Conservation (phyloP, 2,888 invertebrate species). For the Stratiomys singularior region DNA sequence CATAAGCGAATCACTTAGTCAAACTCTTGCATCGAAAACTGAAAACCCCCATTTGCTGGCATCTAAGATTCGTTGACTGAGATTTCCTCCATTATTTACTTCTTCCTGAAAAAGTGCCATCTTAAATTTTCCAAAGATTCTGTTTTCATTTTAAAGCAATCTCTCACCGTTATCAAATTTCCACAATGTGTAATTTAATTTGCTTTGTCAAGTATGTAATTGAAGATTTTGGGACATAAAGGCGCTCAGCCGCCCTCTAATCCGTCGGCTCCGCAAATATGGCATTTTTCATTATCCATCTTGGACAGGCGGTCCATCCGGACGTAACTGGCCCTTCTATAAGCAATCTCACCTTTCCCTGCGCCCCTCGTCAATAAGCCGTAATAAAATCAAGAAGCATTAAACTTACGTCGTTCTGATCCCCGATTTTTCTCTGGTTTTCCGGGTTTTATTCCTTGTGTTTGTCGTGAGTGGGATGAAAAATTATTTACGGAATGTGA, state of each 20-base stretch:
- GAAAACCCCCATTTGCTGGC: too few relatives aligned
- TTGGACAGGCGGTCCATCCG: neutral
- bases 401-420: slow-evolving; percentile 54
- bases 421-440: slow-evolving; percentile 19
- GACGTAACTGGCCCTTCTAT: neutral
- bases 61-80: too few relatives aligned
- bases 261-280: slow-evolving; percentile 5
- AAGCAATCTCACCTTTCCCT: neutral
- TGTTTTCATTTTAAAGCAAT: neutral
- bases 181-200: slow-evolving; percentile 38
- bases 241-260: neutral
- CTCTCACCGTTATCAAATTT: slow-evolving; percentile 35
- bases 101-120: too few relatives aligned
- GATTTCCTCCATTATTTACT: too few relatives aligned
- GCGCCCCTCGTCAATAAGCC: neutral
- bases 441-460: neutral
- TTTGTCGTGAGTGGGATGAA: neutral
- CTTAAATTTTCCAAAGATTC: too few relatives aligned
- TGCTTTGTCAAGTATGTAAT: slow-evolving; percentile 45
- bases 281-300: slow-evolving; percentile 21
- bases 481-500: slow-evolving; percentile 39
- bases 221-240: slow-evolving; percentile 30
- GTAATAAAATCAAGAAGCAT: slow-evolving; percentile 63
- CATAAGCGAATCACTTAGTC: too few relatives aligned
- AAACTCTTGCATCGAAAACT: too few relatives aligned